Percentiles rank a stretch among this genome's conserved stretches.
These are phyloP conservation scores for Nemotelus nigrinus DNA, from an alignment of 2,888 invertebrate species.

Conservation along the genomic window DNA sequence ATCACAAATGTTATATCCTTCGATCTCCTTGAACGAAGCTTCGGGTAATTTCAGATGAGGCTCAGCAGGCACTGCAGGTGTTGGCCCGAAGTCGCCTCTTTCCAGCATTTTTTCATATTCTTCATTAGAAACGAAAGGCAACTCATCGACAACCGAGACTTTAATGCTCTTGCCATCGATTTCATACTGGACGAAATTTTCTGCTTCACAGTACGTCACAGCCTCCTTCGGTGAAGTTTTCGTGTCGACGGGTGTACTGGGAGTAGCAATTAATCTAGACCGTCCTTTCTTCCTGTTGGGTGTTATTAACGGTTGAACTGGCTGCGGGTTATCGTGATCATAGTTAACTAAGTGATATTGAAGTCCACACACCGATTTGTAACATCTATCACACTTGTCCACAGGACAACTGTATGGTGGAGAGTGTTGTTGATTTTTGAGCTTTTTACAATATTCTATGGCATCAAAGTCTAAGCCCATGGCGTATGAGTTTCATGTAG, in stretches of 20 bases:
- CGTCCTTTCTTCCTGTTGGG: conserved; percentile 73
- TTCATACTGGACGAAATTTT: conserved; percentile 87
- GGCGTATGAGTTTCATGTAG: conserved; percentile 52
- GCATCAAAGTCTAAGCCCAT: conserved; percentile 90
- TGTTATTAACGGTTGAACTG: conserved; percentile 71
- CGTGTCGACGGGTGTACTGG: conserved; percentile 61
- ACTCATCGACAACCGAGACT: conserved; percentile 71
- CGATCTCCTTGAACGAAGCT: conserved; percentile 75
- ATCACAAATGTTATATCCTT: conserved; percentile 82
- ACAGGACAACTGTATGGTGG: conserved; percentile 90
- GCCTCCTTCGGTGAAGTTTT: conserved; percentile 73
- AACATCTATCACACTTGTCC: conserved; percentile 84
- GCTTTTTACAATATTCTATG: conserved; percentile 84
- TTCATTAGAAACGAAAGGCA: conserved; percentile 76
- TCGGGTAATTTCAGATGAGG: conserved; percentile 72
- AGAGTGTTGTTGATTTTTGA: conserved; percentile 69
- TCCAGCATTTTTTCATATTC: conserved; percentile 66
- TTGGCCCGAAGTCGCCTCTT: conserved; percentile 60
- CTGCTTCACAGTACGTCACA: conserved; percentile 84
- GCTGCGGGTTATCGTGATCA: conserved; percentile 82
- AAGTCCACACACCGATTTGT: conserved; percentile 86
- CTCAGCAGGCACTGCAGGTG: conserved; percentile 63
- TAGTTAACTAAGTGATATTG: conserved; percentile 87
- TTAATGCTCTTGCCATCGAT: conserved; percentile 82
- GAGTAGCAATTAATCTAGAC: conserved; percentile 68